Conservation (phyloP, 2,113 vertebrate species). For the Tricholaema leucomelas region DNA sequence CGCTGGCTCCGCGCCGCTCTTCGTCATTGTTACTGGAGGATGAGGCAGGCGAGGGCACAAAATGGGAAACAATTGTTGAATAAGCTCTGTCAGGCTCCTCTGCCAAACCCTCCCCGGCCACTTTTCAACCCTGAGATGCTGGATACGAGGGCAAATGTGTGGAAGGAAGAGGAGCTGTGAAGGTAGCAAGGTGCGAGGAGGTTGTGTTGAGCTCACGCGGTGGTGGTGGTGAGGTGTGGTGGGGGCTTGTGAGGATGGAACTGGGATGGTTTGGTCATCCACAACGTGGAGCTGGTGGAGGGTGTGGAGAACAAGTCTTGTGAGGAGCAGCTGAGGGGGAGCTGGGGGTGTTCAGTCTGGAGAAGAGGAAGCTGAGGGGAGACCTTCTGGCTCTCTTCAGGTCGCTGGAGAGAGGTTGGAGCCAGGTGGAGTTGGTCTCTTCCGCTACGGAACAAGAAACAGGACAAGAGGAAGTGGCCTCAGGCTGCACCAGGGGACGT, state of each 20-base stretch:
- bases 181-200: neutral
- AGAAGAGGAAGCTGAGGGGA: too few species aligned
- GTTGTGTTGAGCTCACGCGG: rapidly evolving
- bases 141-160: conserved; percentile 15
- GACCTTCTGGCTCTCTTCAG: too few species aligned
- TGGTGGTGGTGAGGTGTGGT: neutral
- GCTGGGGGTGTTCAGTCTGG: too few species aligned
- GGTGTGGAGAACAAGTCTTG: too few species aligned
- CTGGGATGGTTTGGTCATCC: neutral
- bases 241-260: neutral
- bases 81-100: conserved; percentile 8
- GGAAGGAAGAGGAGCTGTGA: neutral
- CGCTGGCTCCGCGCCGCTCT: conserved; percentile 67
- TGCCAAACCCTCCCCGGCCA: conserved; percentile 55
- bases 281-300: neutral
- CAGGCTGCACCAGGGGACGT: too few species aligned
- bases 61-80: conserved; percentile 72
- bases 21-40: conserved; percentile 71
- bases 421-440: too few species aligned
- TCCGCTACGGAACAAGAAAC: too few species aligned
- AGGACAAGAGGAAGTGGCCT: too few species aligned
- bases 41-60: conserved; percentile 68
- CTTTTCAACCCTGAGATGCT: conserved; percentile 42
- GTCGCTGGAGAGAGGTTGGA: too few species aligned
- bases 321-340: too few species aligned